Evolutionary conservation across 2,888 invertebrate species (phyloP).

Genomic region (Epistrophe grossulariae): DNA sequence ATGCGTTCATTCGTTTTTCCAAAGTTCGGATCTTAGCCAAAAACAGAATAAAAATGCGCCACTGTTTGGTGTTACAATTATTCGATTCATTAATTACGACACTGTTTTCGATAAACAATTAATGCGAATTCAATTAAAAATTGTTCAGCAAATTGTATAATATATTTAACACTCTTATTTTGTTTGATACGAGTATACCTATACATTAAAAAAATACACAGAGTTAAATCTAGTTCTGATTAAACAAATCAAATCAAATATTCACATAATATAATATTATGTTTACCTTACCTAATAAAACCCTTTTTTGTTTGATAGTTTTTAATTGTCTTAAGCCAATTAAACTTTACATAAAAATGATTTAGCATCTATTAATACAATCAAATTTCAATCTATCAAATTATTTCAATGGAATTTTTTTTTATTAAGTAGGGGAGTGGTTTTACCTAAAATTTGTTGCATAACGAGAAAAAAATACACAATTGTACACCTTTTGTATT

Average conservation of each 20-base stretch:
- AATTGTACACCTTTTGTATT: too few species aligned
- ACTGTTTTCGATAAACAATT: background rate
- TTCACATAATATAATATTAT: too few species aligned
- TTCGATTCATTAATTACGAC: background rate
- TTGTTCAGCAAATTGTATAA: background rate
- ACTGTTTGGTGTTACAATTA: too few species aligned
- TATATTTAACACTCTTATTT: too few species aligned
- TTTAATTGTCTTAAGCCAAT: background rate
- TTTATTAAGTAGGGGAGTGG: background rate
- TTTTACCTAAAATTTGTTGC: background rate
- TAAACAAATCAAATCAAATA: background rate
- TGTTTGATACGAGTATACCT: too few species aligned
- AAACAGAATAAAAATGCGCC: background rate
- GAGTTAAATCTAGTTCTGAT: background rate
- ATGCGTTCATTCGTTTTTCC: too few species aligned
- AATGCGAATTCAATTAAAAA: background rate
- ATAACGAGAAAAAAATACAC: too few species aligned
- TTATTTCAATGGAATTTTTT: background rate
- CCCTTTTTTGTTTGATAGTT: too few species aligned
- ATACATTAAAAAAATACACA: too few species aligned
- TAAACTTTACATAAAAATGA: background rate
- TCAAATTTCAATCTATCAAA: background rate
- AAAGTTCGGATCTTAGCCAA: too few species aligned
- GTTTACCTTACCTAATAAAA: too few species aligned
- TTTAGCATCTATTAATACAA: background rate